phyloP scores from a whole-genome alignment of 35 echinoderm and acorn worm species.

The Holothuria glaberrima region DNA sequence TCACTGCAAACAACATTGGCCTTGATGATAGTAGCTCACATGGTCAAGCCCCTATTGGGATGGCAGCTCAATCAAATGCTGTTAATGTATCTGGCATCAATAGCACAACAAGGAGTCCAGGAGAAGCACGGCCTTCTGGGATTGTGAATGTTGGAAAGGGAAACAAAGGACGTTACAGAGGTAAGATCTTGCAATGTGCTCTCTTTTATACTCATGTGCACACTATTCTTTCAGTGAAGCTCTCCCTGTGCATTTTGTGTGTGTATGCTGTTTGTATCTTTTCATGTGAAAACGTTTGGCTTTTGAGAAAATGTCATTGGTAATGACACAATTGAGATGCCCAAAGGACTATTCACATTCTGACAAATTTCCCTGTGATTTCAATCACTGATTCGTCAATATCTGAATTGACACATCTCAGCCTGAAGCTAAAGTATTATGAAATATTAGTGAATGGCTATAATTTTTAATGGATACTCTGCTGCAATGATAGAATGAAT shows the following conservation, averaged over 20 bases:
- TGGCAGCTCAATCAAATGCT: constrained; percentile 29
- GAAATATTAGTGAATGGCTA: too few relatives aligned
- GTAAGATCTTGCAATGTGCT: neutral
- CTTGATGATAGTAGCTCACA: constrained; percentile 25
- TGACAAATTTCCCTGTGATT: constrained; percentile 45
- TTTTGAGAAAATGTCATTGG: neutral
- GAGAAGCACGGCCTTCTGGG: constrained; percentile 51
- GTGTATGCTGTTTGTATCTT: too few relatives aligned
- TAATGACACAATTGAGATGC: neutral
- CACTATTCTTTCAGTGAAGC: neutral
- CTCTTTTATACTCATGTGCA: neutral
- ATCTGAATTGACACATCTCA: constrained; percentile 32
- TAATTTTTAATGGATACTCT: too few relatives aligned
- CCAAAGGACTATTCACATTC: too few relatives aligned
- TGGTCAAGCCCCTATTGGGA: constrained; percentile 52
- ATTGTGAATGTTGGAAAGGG: constrained; percentile 42
- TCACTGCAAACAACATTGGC: constrained; percentile 22
- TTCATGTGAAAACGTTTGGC: neutral
- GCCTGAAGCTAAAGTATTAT: constrained; percentile 3
- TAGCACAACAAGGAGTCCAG: constrained; percentile 57
- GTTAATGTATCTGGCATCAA: constrained; percentile 53
- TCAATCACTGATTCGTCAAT: constrained; percentile 24
- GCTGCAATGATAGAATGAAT: too few relatives aligned
- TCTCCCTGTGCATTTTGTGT: neutral
- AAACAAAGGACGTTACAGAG: constrained; percentile 56